Evolutionary conservation across 2,113 vertebrate genomes (phyloP), one percentile per base, ranked within the genome.

Genomic region (Trematomus loennbergii): DNA sequence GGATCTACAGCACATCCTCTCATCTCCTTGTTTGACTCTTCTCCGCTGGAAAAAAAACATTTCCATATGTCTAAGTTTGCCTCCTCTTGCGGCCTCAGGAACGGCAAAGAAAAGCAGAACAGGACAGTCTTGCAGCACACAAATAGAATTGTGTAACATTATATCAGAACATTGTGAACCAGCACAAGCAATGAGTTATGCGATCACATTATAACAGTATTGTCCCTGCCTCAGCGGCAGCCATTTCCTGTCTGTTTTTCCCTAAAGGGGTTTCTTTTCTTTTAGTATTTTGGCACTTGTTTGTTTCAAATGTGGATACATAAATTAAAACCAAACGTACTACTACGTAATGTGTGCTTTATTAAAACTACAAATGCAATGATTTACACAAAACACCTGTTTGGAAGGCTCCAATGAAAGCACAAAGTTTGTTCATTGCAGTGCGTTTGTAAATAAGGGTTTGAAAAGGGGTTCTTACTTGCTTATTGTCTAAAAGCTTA

Each of bases 11-110:
- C 67, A 82, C 78, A 67, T 81, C 73, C 75, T 72, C 81, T 78
- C 58, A 20, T 80, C 80, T 85, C 69, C 81, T 78, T 12, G 43
- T 82, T 81, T 92, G 71, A 84, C 78, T 88, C 73, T 33, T 63
- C 50, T 81, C 72, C 75, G 46, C 68, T 93, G 89, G 89, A 91
- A 94, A 94, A 92, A 78, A 45, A 69, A 40, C 81, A 86, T 84
- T 89, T 85, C 85, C 88, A 93, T 81, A 79, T 91, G 90, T 91
- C 85, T 74, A 29, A 49, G 62, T 88, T 74, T 78, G 55, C 66
- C 65, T 71, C 53, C 53, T 79, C 62, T 72, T 63, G 48, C 67
- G 70, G 25, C 74, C 59, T n/a, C 60, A 85, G 69, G 80, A 87
- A 82, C 4, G 6, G 65, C 40, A 17, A n/a, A 33, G n/a, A 90